Evolutionary conservation across 2,797 vertebrate species (phyloP), one percentile per base, ranked within the genome.

Genomic region (Syngnathus acus): DNA sequence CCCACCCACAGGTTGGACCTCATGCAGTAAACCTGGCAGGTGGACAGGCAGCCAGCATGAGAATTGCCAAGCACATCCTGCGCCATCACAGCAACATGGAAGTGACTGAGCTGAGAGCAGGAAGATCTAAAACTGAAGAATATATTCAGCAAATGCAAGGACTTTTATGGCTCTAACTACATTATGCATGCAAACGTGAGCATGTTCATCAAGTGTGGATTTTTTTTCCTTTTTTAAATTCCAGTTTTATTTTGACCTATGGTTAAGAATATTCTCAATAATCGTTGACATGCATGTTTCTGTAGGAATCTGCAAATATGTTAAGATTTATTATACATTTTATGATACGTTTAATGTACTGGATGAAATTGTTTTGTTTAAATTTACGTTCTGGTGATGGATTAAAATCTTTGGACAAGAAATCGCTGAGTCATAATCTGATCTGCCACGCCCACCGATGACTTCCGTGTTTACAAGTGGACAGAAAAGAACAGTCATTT

Each of bases 21-120:
- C 92, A 92, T 75, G 90, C 91, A 8, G 85, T 92, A 9, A 93
- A 93, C 78, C 81, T 93, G 39, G 92, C 92, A 14, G 92, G 92
- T 0, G 92, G 90, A 70, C 91, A 92, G 72, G 92, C 90, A 19
- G 88, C 91, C 37, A 88, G 89, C 64, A 54, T 80, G 43, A 82
- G 92, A 26, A 93, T 93, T 21, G 78, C 88, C n/a, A 88, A 83
- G 40, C 78, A 88, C 71, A 87, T 93, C 65, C 65, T 39, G 23
- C 9, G 17, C 0, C 67, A 37, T 23, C 82, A 68, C 23, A 65
- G 70, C 2, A 64, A 62, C 51, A 47, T 13, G 16, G 57, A 70
- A 1, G 50, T 6, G 17, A 17, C 55, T 43, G 62, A 70, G 45
- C 65, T 17, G 58, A 75, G 40, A 14, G 66, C 16, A 5, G 75